These are phyloP conservation scores for Standfussiana lucernea DNA, from an alignment of 2,888 invertebrate genomes.

Conservation along the genomic window DNA sequence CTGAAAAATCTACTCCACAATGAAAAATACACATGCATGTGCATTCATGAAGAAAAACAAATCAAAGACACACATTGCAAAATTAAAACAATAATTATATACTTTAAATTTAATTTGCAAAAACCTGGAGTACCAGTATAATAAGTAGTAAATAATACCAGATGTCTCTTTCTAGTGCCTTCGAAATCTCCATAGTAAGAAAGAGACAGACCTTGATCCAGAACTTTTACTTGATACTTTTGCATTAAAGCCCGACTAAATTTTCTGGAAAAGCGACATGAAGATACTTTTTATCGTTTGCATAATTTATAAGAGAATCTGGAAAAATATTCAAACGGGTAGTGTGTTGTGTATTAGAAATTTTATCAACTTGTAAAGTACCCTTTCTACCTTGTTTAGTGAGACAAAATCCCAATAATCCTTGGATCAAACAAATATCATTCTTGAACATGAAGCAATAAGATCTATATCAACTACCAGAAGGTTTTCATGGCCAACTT, in stretches of 20 bases:
- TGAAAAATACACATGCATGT: neutral
- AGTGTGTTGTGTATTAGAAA: neutral
- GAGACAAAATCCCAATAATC: slow-evolving; percentile 9
- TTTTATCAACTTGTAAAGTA: slow-evolving; percentile 13
- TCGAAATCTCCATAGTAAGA: slow-evolving; percentile 15
- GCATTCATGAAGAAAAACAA: neutral
- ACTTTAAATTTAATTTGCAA: neutral
- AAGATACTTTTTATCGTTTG: neutral
- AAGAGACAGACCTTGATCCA: slow-evolving; percentile 47
- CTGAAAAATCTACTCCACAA: neutral
- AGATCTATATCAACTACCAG: slow-evolving; percentile 33
- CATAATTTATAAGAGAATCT: neutral
- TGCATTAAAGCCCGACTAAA: neutral
- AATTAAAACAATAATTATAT: neutral
- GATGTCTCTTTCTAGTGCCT: slow-evolving; percentile 47
- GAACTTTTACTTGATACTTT: neutral
- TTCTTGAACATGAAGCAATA: neutral
- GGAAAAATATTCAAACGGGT: neutral
- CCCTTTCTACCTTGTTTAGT: slow-evolving; percentile 17
- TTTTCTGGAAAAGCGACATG: neutral
- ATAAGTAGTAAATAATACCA: slow-evolving; percentile 1
- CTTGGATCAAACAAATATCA: slow-evolving; percentile 16
- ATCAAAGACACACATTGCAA: too few relatives aligned
- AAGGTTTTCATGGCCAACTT: slow-evolving; percentile 50
- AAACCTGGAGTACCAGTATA: neutral